phyloP scores from a whole-genome alignment of 2,888 invertebrate genomes.

The Hydroisotoma schaefferi region DNA sequence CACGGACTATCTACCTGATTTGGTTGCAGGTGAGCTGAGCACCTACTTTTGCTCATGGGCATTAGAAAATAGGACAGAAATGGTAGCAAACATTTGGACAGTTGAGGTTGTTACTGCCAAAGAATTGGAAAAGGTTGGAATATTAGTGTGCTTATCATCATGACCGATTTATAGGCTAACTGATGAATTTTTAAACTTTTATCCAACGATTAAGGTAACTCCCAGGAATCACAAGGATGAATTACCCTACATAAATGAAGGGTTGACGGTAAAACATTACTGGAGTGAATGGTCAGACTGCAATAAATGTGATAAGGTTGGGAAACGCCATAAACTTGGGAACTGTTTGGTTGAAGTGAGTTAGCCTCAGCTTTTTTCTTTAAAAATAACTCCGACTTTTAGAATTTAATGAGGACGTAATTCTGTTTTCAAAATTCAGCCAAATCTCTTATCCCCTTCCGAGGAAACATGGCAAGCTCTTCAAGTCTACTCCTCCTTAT shows the following conservation, averaged over 20 bases:
- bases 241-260: neutral
- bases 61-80: neutral
- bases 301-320: neutral
- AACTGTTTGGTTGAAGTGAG: neutral
- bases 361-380: neutral
- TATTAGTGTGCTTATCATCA: too few relatives aligned
- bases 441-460: too few relatives aligned
- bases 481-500: neutral
- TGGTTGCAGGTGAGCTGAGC: neutral
- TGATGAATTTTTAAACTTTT: neutral
- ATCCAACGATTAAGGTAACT: neutral
- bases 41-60: neutral
- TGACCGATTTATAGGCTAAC: too few relatives aligned
- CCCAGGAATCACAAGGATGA: neutral
- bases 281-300: neutral
- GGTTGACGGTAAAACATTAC: neutral
- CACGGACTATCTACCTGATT: neutral
- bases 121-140: neutral
- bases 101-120: neutral
- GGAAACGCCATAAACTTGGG: neutral
- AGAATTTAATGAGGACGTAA: neutral
- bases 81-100: conserved; percentile 1
- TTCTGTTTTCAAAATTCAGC: neutral
- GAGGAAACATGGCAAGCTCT: neutral
- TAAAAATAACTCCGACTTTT: neutral